Evolutionary conservation across 2,888 invertebrate species (phyloP).

Genomic region (Microctonus hyperodae): DNA sequence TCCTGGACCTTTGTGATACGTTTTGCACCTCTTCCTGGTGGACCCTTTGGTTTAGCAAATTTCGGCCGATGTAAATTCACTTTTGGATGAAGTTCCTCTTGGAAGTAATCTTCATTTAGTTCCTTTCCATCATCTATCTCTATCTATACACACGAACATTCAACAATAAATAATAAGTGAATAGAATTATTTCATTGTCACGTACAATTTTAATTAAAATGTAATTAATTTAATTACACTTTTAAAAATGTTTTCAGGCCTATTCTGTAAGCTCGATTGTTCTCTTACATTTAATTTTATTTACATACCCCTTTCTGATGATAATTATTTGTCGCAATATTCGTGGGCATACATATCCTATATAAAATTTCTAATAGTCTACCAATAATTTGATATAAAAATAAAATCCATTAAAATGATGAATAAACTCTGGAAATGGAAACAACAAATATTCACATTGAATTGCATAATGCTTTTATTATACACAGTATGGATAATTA

Average conservation of each 20-base stretch:
- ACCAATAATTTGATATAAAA: slow-evolving; percentile 10
- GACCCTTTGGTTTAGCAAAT: slow-evolving; percentile 97
- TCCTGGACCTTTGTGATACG: slow-evolving; percentile 76
- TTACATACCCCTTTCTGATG: slow-evolving; percentile 52
- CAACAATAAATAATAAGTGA: slow-evolving; percentile 40
- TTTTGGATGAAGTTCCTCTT: slow-evolving; percentile 95
- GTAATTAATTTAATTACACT: background rate
- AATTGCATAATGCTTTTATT: slow-evolving; percentile 46
- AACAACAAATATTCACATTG: slow-evolving; percentile 39
- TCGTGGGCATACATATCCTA: slow-evolving; percentile 31
- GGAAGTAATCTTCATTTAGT: slow-evolving; percentile 86
- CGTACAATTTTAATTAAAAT: background rate
- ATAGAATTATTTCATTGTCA: slow-evolving; percentile 31
- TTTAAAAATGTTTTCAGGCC: slow-evolving; percentile 48
- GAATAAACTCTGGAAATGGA: slow-evolving; percentile 16
- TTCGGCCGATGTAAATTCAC: slow-evolving; percentile 86
- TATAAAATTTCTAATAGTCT: slow-evolving; percentile 22
- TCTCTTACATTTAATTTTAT: slow-evolving; percentile 31
- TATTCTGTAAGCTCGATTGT: slow-evolving; percentile 56
- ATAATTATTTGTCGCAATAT: slow-evolving; percentile 28
- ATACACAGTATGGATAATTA: slow-evolving; percentile 45
- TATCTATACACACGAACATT: slow-evolving; percentile 68
- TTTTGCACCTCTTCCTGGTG: slow-evolving; percentile 90
- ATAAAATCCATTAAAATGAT: slow-evolving; percentile 8
- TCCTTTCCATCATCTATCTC: slow-evolving; percentile 92